Base-by-base conservation (phyloP, 2,888 invertebrate genomes). In the Adelognathus sp. region DNA sequence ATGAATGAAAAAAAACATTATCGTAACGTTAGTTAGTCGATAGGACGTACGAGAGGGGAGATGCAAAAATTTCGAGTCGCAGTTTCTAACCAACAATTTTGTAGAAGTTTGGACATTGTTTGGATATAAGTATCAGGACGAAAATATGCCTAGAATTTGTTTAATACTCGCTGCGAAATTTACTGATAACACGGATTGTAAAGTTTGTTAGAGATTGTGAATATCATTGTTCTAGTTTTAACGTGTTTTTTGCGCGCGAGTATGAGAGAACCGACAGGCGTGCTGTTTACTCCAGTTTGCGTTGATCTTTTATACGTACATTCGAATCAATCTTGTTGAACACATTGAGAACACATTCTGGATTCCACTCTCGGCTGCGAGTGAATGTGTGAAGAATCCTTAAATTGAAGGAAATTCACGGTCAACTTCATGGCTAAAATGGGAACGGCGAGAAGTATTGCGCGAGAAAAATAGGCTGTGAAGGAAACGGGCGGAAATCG, bases 401-500 rank as follows among this genome's bases (percentile, higher is more conserved):
- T n/a, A n/a, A n/a, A n/a, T n/a, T n/a, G n/a, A n/a, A n/a, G n/a
- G n/a, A n/a, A n/a, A n/a, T n/a, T n/a, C n/a, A n/a, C n/a, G n/a
- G n/a, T n/a, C n/a, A n/a, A n/a, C n/a, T n/a, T n/a, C n/a, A n/a
- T 46, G 11, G 11, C 3, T 11, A 11, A 46, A 16, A 44, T 24
- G 3, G 46, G 16, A 64, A 29, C 5, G 21, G 9, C 14, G 44
- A 18, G 21, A 24, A 18, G 9, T 24, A 50, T 63, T 31, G 60
- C 31, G 14, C 52, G 60, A 63, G 46, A 33, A 31, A 52, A 50
- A 58, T 70, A 60, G 71, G 64, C 64, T 76, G 64, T 71, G 71
- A 71, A 61, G 52, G 31, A 72, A 41, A 66, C 46, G 54, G 33
- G 46, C 18, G 63, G 56, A 31, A 56, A 72, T 50, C 46, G n/a